A percentile compares a stretch with the other conserved stretches of the same genome.
These are phyloP conservation scores for Syngnathus rostellatus DNA, from an alignment of 2,797 vertebrate genomes.

Conservation along the genomic window DNA sequence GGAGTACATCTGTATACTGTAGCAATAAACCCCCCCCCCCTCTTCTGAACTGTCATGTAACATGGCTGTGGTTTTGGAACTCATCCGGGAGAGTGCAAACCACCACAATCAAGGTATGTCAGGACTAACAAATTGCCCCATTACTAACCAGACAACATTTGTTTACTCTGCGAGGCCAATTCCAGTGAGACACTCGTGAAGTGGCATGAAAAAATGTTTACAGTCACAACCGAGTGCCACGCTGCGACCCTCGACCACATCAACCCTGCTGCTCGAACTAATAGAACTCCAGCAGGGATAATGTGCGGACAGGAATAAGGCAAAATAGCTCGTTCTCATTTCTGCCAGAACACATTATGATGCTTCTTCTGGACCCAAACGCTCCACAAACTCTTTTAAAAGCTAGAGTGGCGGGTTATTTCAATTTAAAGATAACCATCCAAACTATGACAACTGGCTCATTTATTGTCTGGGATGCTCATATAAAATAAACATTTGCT, in stretches of 20 bases:
- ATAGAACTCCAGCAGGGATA: conserved; percentile 10
- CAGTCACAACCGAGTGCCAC: not conserved
- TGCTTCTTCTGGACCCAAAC: conserved; percentile 15
- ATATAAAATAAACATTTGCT: conserved; percentile 34
- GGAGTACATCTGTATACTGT: not conserved
- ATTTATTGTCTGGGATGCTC: conserved; percentile 43
- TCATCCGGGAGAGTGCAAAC: conserved; percentile 1
- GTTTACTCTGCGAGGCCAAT: conserved; percentile 11
- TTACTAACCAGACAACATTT: conserved; percentile 10
- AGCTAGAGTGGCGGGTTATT: conserved; percentile 20
- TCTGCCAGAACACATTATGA: not conserved
- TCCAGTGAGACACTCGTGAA: conserved; percentile 10
- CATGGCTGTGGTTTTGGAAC: conserved; percentile 1
- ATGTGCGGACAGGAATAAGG: conserved; percentile 29
- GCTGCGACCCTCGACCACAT: not conserved
- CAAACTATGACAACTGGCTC: conserved; percentile 36
- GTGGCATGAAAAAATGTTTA: not conserved
- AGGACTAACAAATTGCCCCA: conserved; percentile 5
- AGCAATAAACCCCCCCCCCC: not conserved
- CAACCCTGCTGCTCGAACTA: conserved; percentile 9
- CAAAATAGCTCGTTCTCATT: conserved; percentile 14
- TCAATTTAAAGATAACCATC: conserved; percentile 23
- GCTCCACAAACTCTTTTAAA: conserved; percentile 10
- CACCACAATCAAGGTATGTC: conserved; percentile 4
- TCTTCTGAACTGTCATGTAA: conserved; percentile 12